Evolutionary conservation across 64 coral and sea anemone species (phyloP), one percentile per base, ranked within the genome.

Genomic region (Montipora foliosa): DNA sequence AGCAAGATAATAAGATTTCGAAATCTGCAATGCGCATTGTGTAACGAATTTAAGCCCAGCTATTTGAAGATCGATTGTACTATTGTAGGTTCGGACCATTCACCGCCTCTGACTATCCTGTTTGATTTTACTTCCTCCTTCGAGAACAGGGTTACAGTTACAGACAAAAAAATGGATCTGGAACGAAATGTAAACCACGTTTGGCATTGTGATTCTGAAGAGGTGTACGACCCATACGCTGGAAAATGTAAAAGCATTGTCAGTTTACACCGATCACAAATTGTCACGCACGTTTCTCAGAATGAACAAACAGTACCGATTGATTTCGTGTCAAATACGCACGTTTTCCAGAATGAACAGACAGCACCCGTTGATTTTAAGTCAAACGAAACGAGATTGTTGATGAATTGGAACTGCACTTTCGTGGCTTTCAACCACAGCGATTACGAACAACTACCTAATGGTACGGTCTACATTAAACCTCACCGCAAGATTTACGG

Each of bases 1-100:
- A 10, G 4, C 0, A 55, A 7, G 52, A 55, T 55, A 5, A 10
- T 2, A 44, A 16, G 29, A 89, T 90, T 81, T 60, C 47, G 77
- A 20, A 90, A 90, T 19, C 75, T 60, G 6, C 89, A 81, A 24
- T 90, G 89, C 17, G 44, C 45, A 6, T 37, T 90, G 20, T 90
- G 89, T 59, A 22, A 76, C 52, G 52, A 0, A 55, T 55, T 55
- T 55, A 55, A 55, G 13, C 49, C 50, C 3, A 59, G 3, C 4
- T 15, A 2, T 59, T 7, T 75, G 13, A 53, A 53, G 74, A 57
- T 7, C 4, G 44, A 50, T n/a, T 87, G 62, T 22, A 17, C 4
- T 49, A 7, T 9, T 7, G 29, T 5, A 6, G 12, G 3, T 5
- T 21, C 0, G 24, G 24, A 25, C 24, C 24, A 25, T 25, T 5